phyloP scores from a whole-genome alignment of 2,113 vertebrate species.

The Platichthys stellatus region DNA sequence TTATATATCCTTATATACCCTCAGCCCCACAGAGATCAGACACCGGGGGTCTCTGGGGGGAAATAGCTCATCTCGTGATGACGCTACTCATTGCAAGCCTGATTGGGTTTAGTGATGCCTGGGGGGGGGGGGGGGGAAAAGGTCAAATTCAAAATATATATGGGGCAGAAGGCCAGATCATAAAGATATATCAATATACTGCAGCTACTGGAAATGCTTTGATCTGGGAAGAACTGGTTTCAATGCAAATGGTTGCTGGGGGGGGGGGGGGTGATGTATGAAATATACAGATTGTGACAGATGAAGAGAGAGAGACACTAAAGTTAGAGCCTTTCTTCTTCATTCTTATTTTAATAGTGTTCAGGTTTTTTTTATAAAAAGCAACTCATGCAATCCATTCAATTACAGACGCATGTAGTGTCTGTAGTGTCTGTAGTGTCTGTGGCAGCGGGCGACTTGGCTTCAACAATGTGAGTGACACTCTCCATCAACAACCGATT shows the following conservation, averaged over 20 bases:
- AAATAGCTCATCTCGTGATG: constrained; percentile 68
- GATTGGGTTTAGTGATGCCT: constrained; percentile 70
- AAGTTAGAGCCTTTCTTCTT: not conserved
- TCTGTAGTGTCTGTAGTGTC: too few species aligned
- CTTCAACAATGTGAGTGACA: too few species aligned
- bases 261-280: not conserved
- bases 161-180: constrained; percentile 50
- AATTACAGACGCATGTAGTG: too few species aligned
- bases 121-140: constrained; percentile 14
- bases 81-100: constrained; percentile 65
- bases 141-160: too few species aligned
- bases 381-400: too few species aligned
- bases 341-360: constrained; percentile 18
- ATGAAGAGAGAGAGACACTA: not conserved
- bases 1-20: constrained; percentile 13
- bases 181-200: constrained; percentile 57
- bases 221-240: constrained; percentile 25
- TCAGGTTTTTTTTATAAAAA: not conserved
- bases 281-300: too few species aligned
- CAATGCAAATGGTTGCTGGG: constrained; percentile 18
- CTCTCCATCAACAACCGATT: too few species aligned
- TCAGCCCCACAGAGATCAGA: constrained; percentile 56
- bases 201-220: constrained; percentile 23
- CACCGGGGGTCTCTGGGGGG: constrained; percentile 49
- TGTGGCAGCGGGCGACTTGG: too few species aligned